These are phyloP conservation scores for Epinephelus awoara DNA, from an alignment of 2,797 vertebrate species.

Conservation along the genomic window DNA sequence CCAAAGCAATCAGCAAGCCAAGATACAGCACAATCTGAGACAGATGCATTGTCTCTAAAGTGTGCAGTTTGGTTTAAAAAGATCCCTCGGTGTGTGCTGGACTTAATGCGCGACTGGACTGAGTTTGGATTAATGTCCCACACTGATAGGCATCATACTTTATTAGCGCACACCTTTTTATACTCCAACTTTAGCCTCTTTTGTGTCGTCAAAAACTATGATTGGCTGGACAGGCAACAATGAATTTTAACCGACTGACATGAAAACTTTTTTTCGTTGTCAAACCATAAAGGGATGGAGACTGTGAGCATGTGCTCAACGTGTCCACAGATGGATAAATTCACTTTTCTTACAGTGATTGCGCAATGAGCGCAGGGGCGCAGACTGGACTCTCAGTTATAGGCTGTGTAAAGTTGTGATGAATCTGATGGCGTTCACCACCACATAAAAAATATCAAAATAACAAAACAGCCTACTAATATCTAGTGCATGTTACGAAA, in stretches of 20 bases:
- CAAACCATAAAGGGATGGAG: conserved; percentile 86
- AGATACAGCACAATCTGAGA: conserved; percentile 87
- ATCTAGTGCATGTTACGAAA: neutral
- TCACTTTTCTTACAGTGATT: conserved; percentile 42
- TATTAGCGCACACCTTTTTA: conserved; percentile 96
- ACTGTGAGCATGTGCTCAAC: conserved; percentile 54
- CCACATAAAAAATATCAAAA: neutral
- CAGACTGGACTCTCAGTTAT: neutral
- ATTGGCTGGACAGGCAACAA: conserved; percentile 97
- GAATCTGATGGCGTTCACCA: conserved; percentile 2
- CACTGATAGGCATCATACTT: conserved; percentile 92
- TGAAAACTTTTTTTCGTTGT: conserved; percentile 88
- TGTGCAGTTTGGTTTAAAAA: conserved; percentile 52
- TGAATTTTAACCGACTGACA: conserved; percentile 94
- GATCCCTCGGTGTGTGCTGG: conserved; percentile 62
- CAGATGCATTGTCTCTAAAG: conserved; percentile 90
- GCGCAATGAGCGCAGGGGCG: conserved; percentile 33
- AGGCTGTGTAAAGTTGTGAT: neutral
- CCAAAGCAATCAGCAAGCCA: conserved; percentile 88
- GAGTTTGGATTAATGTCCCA: conserved; percentile 82
- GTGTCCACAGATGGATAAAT: conserved; percentile 48
- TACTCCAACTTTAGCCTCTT: conserved; percentile 94
- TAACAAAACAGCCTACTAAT: neutral
- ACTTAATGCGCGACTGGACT: conserved; percentile 55
- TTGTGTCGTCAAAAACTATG: conserved; percentile 93